Conservation (phyloP, 2,113 vertebrate species). For the Festucalex cinctus region DNA sequence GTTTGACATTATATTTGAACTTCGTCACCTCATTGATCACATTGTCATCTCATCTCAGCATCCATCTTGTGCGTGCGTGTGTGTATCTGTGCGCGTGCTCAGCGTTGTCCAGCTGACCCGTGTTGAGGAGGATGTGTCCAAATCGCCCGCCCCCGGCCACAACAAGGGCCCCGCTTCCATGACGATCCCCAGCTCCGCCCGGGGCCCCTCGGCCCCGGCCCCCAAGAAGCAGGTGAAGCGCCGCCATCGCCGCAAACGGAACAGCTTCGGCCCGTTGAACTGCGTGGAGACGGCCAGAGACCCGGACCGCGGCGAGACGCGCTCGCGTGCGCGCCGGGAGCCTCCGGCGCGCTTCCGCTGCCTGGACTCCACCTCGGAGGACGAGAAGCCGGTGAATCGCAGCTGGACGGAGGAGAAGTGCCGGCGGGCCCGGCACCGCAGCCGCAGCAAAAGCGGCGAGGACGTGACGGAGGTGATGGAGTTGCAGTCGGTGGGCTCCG, state of each 20-base stretch:
- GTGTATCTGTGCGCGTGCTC: slow-evolving; percentile 53
- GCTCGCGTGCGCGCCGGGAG: slow-evolving; percentile 51
- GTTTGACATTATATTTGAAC: background rate
- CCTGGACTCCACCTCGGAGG: slow-evolving; percentile 64
- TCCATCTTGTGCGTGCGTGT: slow-evolving; percentile 52
- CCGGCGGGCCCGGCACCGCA: slow-evolving; percentile 69
- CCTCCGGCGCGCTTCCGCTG: slow-evolving; percentile 52
- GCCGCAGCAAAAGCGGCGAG: slow-evolving; percentile 40
- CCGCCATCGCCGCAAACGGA: slow-evolving; percentile 76
- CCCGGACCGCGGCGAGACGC: slow-evolving; percentile 47
- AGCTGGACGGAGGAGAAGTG: slow-evolving; percentile 81
- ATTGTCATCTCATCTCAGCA: slow-evolving; percentile 26
- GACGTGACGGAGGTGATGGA: slow-evolving; percentile 56
- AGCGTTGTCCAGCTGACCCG: slow-evolving; percentile 78
- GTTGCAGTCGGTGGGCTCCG: slow-evolving; percentile 68
- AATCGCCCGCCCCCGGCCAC: slow-evolving; percentile 39
- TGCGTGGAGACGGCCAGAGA: slow-evolving; percentile 61
- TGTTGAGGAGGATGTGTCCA: slow-evolving; percentile 80
- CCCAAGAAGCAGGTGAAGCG: slow-evolving; percentile 81
- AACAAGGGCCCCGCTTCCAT: slow-evolving; percentile 53
- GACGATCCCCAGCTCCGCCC: slow-evolving; percentile 66
- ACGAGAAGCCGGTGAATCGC: slow-evolving; percentile 73
- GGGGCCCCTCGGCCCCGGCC: slow-evolving; percentile 49
- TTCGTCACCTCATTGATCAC: slow-evolving; percentile 10
- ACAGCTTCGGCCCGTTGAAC: slow-evolving; percentile 61